Base-by-base conservation (phyloP, 2,888 invertebrate genomes). In the Caenorhabditis sp. region DNA sequence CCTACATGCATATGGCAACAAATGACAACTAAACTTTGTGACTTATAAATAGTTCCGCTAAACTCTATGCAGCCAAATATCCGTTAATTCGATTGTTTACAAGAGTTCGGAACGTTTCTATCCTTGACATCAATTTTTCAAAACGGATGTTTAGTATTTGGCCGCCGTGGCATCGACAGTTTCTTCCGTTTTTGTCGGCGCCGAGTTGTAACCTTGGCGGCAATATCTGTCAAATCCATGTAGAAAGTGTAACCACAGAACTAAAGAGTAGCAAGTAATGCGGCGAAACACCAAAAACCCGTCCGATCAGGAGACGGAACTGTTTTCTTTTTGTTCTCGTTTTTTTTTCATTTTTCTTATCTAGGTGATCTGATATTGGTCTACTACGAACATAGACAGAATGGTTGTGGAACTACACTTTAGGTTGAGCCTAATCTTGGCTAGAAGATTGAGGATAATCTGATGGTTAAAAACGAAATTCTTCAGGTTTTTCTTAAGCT, bases 281-380 rank as follows among this genome's bases (percentile, higher is more conserved):
- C n/a, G 32, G 9, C 18, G 20, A 47, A 47, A 47, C 47, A 47
- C 47, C 47, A 47, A 47, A 47, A 47, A 47, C 18, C 47, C 47
- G 20, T 20, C 47, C 18, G 47, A 18, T 47, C 47, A 18, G 3
- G 18, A 20, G 2, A 18, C n/a, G 9, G 20, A 47, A 47, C 47
- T 18, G 47, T 47, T 47, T n/a, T 47, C 47, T 40, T 13, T 40
- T 40, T 40, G 40, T 40, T 40, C 40, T 13, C 18, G 18, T 20
- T n/a, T 47, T 20, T n/a, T 20, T 9, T 18, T 3, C 13, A 9
- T 40, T 15, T 5, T 47, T 47, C 47, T 47, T 47, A 47, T 47
- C 47, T 47, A 47, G 47, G 20, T 47, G 47, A 47, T 47, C 47
- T 47, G 47, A 47, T 18, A 4, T 47, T 11, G 32, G 32, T 32